Evolutionary conservation across 2,797 vertebrate genomes (phyloP).

Genomic region (Peromyscus eremicus): DNA sequence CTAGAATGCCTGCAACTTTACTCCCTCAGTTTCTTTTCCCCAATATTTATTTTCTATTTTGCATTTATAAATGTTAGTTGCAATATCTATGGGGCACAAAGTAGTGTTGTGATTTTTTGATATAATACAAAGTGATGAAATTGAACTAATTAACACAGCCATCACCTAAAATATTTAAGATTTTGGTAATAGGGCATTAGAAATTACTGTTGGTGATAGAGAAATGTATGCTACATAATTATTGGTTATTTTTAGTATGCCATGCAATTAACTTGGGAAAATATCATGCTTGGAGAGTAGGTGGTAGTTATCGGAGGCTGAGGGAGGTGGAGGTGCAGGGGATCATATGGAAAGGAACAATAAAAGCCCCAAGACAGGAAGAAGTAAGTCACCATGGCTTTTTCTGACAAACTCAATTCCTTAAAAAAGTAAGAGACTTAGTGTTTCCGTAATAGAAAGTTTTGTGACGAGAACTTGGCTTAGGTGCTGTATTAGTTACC

Average conservation of each 20-base stretch:
- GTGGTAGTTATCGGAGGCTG: neutral
- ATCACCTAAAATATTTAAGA: neutral
- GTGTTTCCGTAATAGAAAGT: neutral
- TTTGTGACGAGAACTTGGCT: slow-evolving; percentile 1
- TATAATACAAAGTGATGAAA: neutral
- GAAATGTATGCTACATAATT: neutral
- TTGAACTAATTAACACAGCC: neutral
- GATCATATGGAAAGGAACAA: neutral
- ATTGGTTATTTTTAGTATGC: neutral
- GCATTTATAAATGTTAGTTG: neutral
- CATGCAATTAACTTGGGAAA: neutral
- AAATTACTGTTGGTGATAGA: neutral
- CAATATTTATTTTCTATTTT: neutral
- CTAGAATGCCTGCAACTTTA: neutral
- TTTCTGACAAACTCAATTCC: neutral
- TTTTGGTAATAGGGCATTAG: neutral
- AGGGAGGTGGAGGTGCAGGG: too few species aligned
- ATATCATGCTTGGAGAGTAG: neutral
- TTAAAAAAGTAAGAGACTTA: neutral
- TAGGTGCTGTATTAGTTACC: neutral
- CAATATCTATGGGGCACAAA: neutral
- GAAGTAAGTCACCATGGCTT: neutral
- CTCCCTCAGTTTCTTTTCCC: neutral
- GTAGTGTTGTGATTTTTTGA: neutral
- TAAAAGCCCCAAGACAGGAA: neutral